Percentiles rank a stretch among this genome's conserved stretches.
Conservation (phyloP, 2,797 vertebrate species). For the Telmatherina bonti region DNA sequence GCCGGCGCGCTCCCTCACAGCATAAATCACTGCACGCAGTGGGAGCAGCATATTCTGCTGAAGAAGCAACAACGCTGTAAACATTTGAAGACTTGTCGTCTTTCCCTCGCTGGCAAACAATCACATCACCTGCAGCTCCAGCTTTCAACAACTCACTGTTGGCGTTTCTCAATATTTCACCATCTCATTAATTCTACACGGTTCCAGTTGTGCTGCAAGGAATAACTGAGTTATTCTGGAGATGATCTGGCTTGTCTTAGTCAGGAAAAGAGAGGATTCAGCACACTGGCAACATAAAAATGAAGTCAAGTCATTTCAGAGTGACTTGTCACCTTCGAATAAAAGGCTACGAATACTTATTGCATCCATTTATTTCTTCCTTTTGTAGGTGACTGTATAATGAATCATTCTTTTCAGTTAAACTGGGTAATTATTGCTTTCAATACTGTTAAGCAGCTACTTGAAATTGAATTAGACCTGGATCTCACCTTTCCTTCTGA, state of each 20-base stretch:
- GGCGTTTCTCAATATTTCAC: slow-evolving; percentile 16
- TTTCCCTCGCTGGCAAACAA: slow-evolving; percentile 14
- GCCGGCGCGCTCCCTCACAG: not conserved
- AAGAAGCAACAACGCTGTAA: slow-evolving; percentile 18
- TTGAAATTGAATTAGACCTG: slow-evolving; percentile 42
- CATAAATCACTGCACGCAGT: slow-evolving; percentile 32
- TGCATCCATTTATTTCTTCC: slow-evolving; percentile 7
- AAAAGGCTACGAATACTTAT: slow-evolving; percentile 7
- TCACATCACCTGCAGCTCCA: slow-evolving; percentile 8
- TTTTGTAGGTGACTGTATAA: slow-evolving; percentile 18
- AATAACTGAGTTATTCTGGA: not conserved
- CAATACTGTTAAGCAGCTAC: slow-evolving; percentile 24
- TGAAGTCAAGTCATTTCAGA: slow-evolving; percentile 7
- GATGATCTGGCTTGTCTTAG: not conserved
- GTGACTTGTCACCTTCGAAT: slow-evolving; percentile 10
- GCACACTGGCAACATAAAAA: not conserved
- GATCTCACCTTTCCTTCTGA: slow-evolving; percentile 25
- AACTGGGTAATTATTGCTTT: slow-evolving; percentile 38
- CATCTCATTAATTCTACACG: slow-evolving; percentile 6
- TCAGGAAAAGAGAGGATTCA: not conserved
- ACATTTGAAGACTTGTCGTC: slow-evolving; percentile 30
- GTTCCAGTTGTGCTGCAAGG: not conserved
- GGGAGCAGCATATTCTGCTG: slow-evolving; percentile 6
- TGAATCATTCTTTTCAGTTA: slow-evolving; percentile 30
- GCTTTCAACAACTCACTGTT: not conserved